These are phyloP conservation scores for Rhyacophila evoluta DNA, from an alignment of 2,888 invertebrate genomes.

Conservation along the genomic window DNA sequence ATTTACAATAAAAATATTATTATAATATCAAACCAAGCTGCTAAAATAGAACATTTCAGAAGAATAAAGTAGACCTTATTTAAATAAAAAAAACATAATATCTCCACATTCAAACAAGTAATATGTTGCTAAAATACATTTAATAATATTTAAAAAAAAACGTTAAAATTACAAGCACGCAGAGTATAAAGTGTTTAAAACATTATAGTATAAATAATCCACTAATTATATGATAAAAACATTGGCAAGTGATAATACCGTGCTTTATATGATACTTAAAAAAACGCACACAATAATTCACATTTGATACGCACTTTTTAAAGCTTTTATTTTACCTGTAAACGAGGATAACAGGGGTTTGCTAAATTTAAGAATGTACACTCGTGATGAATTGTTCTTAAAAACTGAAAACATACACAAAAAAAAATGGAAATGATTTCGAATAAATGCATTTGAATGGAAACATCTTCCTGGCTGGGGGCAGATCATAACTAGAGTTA, in stretches of 20 bases:
- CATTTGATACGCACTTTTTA: slow-evolving; percentile 55
- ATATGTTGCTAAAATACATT: slow-evolving; percentile 30
- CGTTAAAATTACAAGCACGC: slow-evolving; percentile 28
- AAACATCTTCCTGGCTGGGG: slow-evolving; percentile 16
- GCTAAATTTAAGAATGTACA: slow-evolving; percentile 2
- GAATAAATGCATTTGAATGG: slow-evolving; percentile 44
- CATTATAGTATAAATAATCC: slow-evolving; percentile 50
- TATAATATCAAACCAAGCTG: slow-evolving; percentile 23
- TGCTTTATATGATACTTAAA: slow-evolving; percentile 44
- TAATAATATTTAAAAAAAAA: slow-evolving; percentile 40
- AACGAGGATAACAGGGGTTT: slow-evolving; percentile 35
- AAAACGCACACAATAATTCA: slow-evolving; percentile 32
- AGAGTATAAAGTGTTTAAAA: slow-evolving; percentile 38
- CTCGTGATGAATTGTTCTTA: not conserved
- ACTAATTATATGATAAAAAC: slow-evolving; percentile 45
- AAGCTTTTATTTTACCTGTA: slow-evolving; percentile 54
- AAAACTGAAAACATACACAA: slow-evolving; percentile 4
- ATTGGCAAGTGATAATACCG: slow-evolving; percentile 55
- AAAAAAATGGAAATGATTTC: slow-evolving; percentile 48
- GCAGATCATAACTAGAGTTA: slow-evolving; percentile 16
- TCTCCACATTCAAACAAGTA: slow-evolving; percentile 40
- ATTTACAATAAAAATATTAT: slow-evolving; percentile 42
- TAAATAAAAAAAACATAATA: slow-evolving; percentile 26
- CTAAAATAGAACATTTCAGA: not conserved
- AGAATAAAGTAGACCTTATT: not conserved